Evolutionary conservation across 2,888 invertebrate species (phyloP).

Genomic region (Sphaerolaimus hirsutus): DNA sequence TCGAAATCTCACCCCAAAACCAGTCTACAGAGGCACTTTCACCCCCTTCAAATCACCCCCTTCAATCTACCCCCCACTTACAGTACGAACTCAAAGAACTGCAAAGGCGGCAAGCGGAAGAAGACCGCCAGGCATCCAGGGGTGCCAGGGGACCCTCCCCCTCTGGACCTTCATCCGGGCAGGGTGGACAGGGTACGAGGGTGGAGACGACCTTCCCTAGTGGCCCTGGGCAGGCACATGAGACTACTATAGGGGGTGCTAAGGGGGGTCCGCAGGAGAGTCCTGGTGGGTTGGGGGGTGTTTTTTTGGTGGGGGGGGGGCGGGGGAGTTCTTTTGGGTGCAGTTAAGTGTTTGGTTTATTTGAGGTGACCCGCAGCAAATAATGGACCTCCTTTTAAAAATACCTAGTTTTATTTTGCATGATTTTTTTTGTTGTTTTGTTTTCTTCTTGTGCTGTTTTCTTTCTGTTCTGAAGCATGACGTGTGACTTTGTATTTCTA

Average conservation of each 20-base stretch:
- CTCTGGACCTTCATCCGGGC: neutral
- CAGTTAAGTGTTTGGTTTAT: neutral
- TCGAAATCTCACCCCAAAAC: too few species aligned
- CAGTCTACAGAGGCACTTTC: too few species aligned
- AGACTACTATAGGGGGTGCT: neutral
- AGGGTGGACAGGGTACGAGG: neutral
- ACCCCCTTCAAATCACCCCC: too few species aligned
- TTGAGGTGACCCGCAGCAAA: too few species aligned
- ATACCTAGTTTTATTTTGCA: too few species aligned
- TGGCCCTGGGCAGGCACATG: neutral
- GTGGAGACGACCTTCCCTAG: neutral
- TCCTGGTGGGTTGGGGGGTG: too few species aligned
- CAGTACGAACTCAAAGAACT: constrained; percentile 91
- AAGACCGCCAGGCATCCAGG: constrained; percentile 15
- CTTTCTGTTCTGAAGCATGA: too few species aligned
- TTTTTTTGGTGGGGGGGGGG: neutral
- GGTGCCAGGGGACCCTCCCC: constrained; percentile 1
- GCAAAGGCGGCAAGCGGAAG: constrained; percentile 41
- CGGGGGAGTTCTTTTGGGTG: neutral
- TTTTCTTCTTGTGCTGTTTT: too few species aligned
- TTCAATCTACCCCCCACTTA: constrained; percentile 9
- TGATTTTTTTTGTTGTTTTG: too few species aligned
- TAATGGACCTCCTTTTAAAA: too few species aligned
- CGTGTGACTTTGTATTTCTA: too few species aligned
- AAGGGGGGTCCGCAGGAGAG: too few species aligned